Evolutionary conservation across 2,797 vertebrate genomes (phyloP).

Genomic region (Enteromius treurensis): DNA sequence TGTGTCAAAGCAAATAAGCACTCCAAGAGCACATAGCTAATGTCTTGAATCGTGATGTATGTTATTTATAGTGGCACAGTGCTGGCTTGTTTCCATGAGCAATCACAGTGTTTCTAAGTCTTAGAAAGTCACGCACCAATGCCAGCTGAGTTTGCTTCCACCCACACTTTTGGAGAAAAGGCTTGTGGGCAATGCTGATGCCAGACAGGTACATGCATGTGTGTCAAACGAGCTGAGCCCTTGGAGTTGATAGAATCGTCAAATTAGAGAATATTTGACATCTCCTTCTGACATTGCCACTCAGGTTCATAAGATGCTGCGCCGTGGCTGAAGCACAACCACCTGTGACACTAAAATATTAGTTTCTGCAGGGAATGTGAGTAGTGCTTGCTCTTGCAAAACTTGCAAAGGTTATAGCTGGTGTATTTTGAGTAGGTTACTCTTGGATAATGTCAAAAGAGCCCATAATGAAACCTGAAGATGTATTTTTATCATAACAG

Average conservation of each 20-base stretch:
- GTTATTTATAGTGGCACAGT: constrained; percentile 26
- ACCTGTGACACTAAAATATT: background rate
- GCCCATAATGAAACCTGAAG: background rate
- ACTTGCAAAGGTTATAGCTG: background rate
- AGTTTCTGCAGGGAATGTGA: background rate
- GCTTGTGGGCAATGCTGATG: constrained; percentile 17
- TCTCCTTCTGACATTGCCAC: background rate
- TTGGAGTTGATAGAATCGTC: constrained; percentile 1
- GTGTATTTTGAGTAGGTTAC: background rate
- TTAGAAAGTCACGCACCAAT: constrained; percentile 25
- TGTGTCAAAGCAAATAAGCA: background rate
- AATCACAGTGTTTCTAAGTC: constrained; percentile 29
- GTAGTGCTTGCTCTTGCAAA: background rate
- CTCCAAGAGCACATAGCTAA: background rate
- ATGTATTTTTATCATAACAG: background rate
- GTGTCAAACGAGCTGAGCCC: background rate
- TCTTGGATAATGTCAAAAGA: background rate
- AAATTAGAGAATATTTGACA: constrained; percentile 15
- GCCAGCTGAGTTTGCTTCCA: constrained; percentile 43
- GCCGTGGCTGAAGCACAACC: background rate
- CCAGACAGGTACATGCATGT: constrained; percentile 13
- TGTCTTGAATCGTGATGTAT: constrained; percentile 14
- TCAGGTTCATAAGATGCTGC: background rate
- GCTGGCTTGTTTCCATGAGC: constrained; percentile 43
- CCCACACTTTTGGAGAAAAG: constrained; percentile 16